These are phyloP conservation scores for Sinosuthora webbiana DNA, from an alignment of 2,113 vertebrate species.

Conservation along the genomic window DNA sequence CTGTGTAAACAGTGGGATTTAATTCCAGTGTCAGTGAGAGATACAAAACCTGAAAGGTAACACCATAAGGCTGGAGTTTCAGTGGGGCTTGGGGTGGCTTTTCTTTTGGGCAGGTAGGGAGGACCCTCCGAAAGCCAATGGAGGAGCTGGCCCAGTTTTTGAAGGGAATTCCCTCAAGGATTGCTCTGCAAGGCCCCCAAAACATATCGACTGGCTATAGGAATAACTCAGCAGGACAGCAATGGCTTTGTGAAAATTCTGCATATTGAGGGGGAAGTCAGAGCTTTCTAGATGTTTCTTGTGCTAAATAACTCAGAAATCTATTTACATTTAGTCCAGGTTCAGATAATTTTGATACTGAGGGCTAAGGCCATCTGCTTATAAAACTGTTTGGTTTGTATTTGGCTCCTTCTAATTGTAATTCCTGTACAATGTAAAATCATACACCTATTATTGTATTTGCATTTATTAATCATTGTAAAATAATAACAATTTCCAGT, in stretches of 20 bases:
- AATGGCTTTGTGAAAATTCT: background rate
- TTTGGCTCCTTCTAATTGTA: constrained; percentile 28
- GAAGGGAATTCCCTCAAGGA: background rate
- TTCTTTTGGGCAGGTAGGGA: background rate
- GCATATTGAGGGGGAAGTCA: background rate
- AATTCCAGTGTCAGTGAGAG: background rate
- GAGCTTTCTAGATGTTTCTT: background rate
- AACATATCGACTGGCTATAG: background rate
- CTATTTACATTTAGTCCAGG: background rate
- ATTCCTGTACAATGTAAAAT: background rate
- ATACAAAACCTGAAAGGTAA: background rate
- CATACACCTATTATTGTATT: background rate
- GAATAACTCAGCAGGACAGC: background rate
- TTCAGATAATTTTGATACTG: background rate
- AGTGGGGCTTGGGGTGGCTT: background rate
- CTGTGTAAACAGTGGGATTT: background rate
- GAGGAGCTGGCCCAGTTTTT: background rate
- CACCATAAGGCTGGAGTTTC: background rate
- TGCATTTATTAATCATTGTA: background rate
- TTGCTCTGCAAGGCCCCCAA: background rate
- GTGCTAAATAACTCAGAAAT: background rate
- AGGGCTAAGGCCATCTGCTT: background rate
- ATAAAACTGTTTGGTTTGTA: background rate
- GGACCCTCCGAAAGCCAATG: background rate
- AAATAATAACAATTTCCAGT: background rate